These are phyloP conservation scores for Malacoctenus gilli DNA, from an alignment of 2,797 vertebrate species.

Conservation along the genomic window DNA sequence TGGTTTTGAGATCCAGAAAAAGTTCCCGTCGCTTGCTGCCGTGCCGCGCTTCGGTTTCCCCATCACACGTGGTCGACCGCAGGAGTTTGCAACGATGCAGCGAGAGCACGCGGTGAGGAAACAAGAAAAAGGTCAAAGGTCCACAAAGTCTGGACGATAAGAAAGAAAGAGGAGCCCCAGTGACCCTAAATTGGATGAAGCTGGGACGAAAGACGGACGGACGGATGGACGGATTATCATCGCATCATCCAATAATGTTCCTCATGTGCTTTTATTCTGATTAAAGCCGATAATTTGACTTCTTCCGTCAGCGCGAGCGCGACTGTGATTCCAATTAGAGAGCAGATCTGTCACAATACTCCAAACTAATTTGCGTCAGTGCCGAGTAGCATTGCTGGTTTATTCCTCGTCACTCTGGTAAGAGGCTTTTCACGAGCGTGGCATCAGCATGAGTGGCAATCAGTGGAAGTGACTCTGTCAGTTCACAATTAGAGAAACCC, in stretches of 20 bases:
- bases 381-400: conserved; percentile 2
- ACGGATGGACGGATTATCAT: background rate
- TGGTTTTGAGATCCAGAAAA: no score
- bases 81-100: no score
- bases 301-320: background rate
- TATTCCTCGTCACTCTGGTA: conserved; percentile 13
- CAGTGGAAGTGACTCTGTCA: conserved; percentile 17
- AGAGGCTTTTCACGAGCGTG: conserved; percentile 17
- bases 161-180: no score
- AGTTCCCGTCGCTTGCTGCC: no score
- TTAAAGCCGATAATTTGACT: background rate
- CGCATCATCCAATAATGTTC: background rate
- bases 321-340: background rate
- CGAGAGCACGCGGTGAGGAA: no score
- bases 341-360: background rate
- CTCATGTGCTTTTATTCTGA: background rate
- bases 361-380: conserved; percentile 12
- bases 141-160: no score
- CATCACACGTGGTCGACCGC: no score
- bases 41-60: no score
- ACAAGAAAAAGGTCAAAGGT: no score
- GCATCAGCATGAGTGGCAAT: background rate
- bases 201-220: no score
- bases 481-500: conserved; percentile 35
- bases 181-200: no score